Conservation (phyloP, 1,140 invertebrate species). For the Papilio helenus region DNA sequence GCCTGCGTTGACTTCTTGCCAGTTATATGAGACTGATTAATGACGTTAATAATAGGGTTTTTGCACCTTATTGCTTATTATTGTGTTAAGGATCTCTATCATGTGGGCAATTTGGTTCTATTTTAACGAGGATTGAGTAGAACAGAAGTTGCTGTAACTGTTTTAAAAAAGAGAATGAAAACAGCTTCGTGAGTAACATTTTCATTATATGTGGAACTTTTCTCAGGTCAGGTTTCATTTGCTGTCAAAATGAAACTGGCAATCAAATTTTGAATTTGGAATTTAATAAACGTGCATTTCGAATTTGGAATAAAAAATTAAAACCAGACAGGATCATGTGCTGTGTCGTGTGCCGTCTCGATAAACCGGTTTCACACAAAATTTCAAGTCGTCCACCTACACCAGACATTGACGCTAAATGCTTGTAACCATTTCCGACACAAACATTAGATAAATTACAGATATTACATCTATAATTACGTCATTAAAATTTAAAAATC, state of each 20-base stretch:
- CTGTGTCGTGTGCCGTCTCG: neutral
- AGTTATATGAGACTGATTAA: conserved; percentile 21
- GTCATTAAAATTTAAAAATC: too few relatives aligned
- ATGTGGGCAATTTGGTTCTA: neutral
- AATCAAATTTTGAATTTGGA: neutral
- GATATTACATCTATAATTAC: neutral
- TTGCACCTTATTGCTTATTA: conserved; percentile 11
- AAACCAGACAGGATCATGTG: conserved; percentile 14
- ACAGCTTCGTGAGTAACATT: neutral
- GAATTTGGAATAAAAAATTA: neutral
- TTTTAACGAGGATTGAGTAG: neutral
- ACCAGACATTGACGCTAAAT: conserved; percentile 26
- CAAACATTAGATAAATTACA: neutral
- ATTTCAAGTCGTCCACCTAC: conserved; percentile 27
- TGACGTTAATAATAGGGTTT: neutral
- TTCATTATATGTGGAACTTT: neutral
- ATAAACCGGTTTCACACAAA: conserved; percentile 21
- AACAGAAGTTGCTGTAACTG: neutral
- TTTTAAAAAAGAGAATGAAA: neutral
- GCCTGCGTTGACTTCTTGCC: conserved; percentile 1
- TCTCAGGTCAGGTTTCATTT: neutral
- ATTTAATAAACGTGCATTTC: neutral
- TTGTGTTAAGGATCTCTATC: neutral
- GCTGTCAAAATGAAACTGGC: neutral
- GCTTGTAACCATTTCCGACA: neutral